Conservation (phyloP, 1,140 invertebrate genomes). For the Caerostris extrusa region DNA sequence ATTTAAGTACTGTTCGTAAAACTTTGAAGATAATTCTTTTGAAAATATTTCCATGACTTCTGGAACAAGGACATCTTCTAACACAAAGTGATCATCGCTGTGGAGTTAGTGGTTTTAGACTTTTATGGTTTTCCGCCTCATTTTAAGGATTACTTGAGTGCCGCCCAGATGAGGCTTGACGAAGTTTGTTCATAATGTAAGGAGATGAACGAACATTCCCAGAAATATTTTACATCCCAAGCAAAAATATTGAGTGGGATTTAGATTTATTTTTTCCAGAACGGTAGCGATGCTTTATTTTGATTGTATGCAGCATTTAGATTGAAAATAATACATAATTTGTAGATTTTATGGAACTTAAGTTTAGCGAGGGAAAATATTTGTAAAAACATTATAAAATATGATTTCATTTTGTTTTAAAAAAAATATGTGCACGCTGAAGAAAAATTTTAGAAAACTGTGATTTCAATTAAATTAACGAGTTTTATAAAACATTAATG, state of each 20-base stretch:
- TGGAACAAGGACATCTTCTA: not conserved
- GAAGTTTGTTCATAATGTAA: not conserved
- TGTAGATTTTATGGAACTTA: no score
- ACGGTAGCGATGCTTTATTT: not conserved
- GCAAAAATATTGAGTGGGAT: not conserved
- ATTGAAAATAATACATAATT: no score
- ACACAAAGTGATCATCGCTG: constrained; percentile 15
- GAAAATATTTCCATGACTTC: not conserved
- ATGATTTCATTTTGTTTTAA: no score
- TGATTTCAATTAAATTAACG: no score
- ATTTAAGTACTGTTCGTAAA: not conserved
- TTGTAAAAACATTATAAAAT: no score
- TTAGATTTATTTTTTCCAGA: not conserved
- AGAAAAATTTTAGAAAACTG: no score
- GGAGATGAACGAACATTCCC: not conserved
- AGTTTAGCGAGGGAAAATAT: no score
- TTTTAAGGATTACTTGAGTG: constrained; percentile 14
- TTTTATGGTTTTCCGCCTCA: constrained; percentile 36
- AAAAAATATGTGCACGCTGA: no score
- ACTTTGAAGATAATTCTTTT: not conserved
- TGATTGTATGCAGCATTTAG: no score
- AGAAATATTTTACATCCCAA: not conserved
- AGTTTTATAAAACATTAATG: no score
- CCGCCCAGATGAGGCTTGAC: not conserved
- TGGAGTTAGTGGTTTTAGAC: not conserved